phyloP scores from a whole-genome alignment of 2,888 invertebrate genomes.

The Nephrotoma flavescens region DNA sequence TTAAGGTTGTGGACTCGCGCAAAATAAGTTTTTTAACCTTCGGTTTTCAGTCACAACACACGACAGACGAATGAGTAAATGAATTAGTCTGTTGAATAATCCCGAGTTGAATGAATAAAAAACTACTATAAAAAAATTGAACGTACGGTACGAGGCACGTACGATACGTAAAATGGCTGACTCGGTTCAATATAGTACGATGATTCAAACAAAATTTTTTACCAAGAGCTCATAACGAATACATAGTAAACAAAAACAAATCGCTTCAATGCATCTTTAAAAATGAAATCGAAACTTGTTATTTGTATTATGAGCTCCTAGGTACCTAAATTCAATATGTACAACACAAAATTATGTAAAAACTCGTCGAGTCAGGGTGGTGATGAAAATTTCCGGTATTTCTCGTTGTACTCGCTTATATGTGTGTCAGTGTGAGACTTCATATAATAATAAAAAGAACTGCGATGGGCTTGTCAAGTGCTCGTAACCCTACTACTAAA shows the following conservation, averaged over 20 bases:
- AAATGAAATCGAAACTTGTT: not conserved
- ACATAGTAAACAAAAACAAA: not conserved
- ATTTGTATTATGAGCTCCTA: not conserved
- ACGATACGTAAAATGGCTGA: not conserved
- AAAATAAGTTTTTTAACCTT: conserved; percentile 1
- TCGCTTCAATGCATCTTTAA: not conserved
- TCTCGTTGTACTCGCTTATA: not conserved
- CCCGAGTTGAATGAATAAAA: not conserved
- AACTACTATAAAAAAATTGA: not conserved
- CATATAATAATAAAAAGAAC: not conserved
- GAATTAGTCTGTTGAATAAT: not conserved
- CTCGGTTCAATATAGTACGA: not conserved
- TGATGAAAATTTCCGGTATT: not conserved
- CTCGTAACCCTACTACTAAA: not conserved
- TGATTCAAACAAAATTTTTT: not conserved
- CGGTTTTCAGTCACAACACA: not conserved
- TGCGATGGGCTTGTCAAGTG: not conserved
- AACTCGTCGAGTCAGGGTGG: not conserved
- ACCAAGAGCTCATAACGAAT: not conserved
- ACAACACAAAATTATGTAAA: conserved; percentile 1
- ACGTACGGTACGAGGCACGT: not conserved
- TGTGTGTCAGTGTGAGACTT: not conserved
- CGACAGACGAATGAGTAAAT: not conserved
- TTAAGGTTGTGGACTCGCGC: conserved; percentile 4
- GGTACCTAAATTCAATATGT: not conserved